Base-by-base conservation (phyloP, 2,797 vertebrate species). In the Pangasius mekongensis region DNA sequence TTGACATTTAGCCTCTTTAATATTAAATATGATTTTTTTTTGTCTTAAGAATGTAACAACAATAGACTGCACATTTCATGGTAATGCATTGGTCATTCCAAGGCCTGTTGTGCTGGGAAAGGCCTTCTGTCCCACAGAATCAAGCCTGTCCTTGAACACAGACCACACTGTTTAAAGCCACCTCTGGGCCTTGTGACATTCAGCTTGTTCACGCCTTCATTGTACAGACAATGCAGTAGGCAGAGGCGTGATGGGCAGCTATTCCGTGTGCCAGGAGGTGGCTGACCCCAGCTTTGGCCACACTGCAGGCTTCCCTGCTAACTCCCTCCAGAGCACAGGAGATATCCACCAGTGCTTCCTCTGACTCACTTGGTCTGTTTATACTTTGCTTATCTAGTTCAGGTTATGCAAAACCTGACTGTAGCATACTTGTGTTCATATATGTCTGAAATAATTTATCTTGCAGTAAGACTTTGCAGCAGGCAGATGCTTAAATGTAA, bases 161-260 rank as follows among this genome's bases (percentile, higher is more conserved):
- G 88, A 88, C 86, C 3, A 83, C 91, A 87, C 93, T 95, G 95
- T 95, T 91, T 90, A 83, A 90, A 54, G 60, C 71, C 84, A 66
- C 77, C 78, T 77, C 87, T 74, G 84, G 67, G 91, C 93, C 94
- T 92, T 89, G 90, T 95, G 94, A 94, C 92, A 64, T 92, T 94
- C 92, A 93, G 93, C 93, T 93, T 93, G 93, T 91, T 92, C 90
- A 91, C 89, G 86, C 88, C 86, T 82, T 89, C 88, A 91, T 93
- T 93, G 89, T 88, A 89, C 90, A 87, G 88, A 87, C 90, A 92
- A 83, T 92, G 85, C 80, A 87, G 85, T 85, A 83, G 82, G 82
- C 62, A 87, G 81, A 86, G 85, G 76, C 84, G 64, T 88, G 89
- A 88, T 83, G 86, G 88, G 67, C 90, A 88, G 89, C 84, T 91